phyloP scores from a whole-genome alignment of 2,113 vertebrate genomes.

The Dromiciops gliroides region DNA sequence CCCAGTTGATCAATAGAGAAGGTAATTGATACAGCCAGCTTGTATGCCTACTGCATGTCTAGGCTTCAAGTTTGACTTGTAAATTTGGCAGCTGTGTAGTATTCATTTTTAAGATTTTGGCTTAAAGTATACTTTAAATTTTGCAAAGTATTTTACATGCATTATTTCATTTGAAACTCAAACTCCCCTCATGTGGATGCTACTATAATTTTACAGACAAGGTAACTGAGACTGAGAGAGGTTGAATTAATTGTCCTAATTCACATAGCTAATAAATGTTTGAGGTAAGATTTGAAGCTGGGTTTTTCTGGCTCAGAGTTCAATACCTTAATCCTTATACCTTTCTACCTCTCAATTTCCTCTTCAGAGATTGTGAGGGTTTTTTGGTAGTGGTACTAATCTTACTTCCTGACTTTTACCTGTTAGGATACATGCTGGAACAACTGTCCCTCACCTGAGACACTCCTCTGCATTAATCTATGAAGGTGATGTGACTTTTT shows the following conservation, averaged over 20 bases:
- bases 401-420: not conserved
- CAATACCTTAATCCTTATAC: not conserved
- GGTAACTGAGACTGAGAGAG: not conserved
- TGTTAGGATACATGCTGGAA: not conserved
- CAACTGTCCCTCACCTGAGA: not conserved
- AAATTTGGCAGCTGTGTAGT: not conserved
- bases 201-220: not conserved
- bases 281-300: not conserved
- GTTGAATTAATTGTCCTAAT: not conserved
- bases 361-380: not conserved
- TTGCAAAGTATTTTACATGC: not conserved
- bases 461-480: not conserved
- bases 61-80: not conserved
- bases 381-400: not conserved
- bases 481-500: not conserved
- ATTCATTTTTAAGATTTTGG: not conserved
- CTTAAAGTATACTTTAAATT: not conserved
- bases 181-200: not conserved
- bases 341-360: not conserved
- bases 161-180: not conserved
- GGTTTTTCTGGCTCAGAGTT: not conserved
- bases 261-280: not conserved
- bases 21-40: not conserved
- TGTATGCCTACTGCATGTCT: not conserved
- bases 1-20: not conserved